Base-by-base conservation (phyloP, 2,113 vertebrate species). In the Xenopus borealis region DNA sequence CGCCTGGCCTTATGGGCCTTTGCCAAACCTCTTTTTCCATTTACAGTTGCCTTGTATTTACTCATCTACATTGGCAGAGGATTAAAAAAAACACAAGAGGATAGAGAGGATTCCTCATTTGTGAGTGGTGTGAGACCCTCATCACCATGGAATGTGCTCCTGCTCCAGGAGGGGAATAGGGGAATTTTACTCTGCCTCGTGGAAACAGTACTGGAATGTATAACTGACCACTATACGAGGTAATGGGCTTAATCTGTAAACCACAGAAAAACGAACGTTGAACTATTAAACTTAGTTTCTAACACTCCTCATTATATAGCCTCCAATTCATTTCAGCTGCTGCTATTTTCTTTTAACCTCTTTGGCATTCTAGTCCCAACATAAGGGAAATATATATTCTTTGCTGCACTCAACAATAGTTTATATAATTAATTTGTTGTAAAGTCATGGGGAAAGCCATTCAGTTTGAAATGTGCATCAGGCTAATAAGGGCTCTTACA, bases 71-170 rank as follows among this genome's bases (percentile, higher is more conserved):
- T 77, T 77, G 74, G 74, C 74, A 77, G 44, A 3, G 13, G 66
- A 70, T 77, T 20, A 77, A 57, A 75, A 57, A 75, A 57, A 20
- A 27, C 62, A 55, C 47, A 64, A 63, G 33, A 77, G 74, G 66
- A 70, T 70, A 69, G 50, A 77, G 67, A 70, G 59, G 66, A 77
- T 70, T 70, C 74, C 59, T 70, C 74, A 70, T 7, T 47, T 62
- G 67, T 77, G 74, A 77, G 66, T 30, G 73, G 62, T 63, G 14
- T n/a, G 74, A 52, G 66, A 63, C 66, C 74, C 66, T 77, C 74
- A 77, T 77, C 67, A 10, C 40, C 20, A 9, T 70, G 74, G 74
- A 70, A 77, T 77, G 66, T n/a, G 30, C 27, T 77, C 53, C 74
- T 64, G 18, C 19, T 77, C 74, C 74, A 77, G 74, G 74, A 77